phyloP scores from a whole-genome alignment of 2,797 vertebrate genomes.

The Simalia tracyae region DNA sequence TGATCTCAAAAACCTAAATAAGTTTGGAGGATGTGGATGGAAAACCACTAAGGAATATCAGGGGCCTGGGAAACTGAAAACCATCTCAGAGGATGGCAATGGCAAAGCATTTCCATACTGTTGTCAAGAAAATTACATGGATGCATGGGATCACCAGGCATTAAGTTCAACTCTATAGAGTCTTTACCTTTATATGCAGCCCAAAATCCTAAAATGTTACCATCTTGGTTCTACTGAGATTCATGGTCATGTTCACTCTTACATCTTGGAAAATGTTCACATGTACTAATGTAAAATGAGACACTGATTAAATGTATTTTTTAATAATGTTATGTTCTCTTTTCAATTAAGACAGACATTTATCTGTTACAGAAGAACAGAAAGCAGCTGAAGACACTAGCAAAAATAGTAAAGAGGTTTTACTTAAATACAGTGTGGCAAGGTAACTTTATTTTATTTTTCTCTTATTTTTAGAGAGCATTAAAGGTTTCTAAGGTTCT shows the following conservation, averaged over 20 bases:
- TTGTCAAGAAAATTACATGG: neutral
- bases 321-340: conserved; percentile 32
- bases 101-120: neutral
- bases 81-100: neutral
- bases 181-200: neutral
- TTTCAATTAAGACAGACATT: neutral
- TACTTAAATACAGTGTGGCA: conserved; percentile 31
- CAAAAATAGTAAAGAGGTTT: conserved; percentile 38
- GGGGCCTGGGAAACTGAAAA: neutral
- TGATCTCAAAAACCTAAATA: neutral
- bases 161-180: neutral
- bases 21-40: too few relatives aligned
- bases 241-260: neutral
- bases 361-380: neutral
- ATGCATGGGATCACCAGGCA: neutral
- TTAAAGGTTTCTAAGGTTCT: conserved; percentile 45
- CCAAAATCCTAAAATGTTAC: neutral
- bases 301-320: conserved; percentile 29
- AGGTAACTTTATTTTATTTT: neutral
- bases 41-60: too few relatives aligned
- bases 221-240: neutral
- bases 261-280: conserved; percentile 35
- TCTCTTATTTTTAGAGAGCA: conserved; percentile 17
- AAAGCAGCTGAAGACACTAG: conserved; percentile 15
- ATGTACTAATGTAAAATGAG: conserved; percentile 6